Base-by-base conservation (phyloP, 2,113 vertebrate species). In the Mesembrinibis cayennensis region DNA sequence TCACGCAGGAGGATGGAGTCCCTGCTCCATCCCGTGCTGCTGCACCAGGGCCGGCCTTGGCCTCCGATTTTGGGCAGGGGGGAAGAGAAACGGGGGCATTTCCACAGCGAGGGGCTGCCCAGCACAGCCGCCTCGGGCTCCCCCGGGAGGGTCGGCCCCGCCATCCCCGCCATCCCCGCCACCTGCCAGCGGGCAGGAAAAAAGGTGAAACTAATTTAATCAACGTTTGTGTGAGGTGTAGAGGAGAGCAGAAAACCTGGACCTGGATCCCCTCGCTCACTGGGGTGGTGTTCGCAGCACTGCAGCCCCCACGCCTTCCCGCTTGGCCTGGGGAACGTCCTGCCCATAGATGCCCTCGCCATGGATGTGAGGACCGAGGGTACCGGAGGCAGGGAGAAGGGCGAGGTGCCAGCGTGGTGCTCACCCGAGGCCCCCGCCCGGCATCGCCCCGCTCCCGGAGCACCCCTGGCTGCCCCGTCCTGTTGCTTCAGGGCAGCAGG, bases 141-240 rank as follows among this genome's bases (percentile, higher is more conserved):
- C 29, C 34, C 42, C 32, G 7, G 21, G 26, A 6, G 30, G 29
- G 27, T 34, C 56, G 65, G 27, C 25, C 16, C 44, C 11, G 38
- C 38, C 38, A 38, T 38, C 38, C 38, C 2, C 3, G 1, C n/a
- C 58, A 42, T 19, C 34, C 50, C 44, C 58, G 66, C 74, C 93
- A 95, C 94, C 94, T 97, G 77, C 14, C 2, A 93, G 61, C 3
- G 1, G 42, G 44, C 40, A 89, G 45, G 52, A 20, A 73, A 89
- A 63, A 90, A 90, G 49, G 59, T 87, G 62, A 97, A 95, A 94
- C 44, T 73, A 85, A 91, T 94, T 88, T 62, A 72, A 95, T 74
- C 92, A 40, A 32, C 23, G 25, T 73, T 80, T 45, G n/a, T 74
- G 70, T 13, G 50, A 79, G 44, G 71, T 2, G 21, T 7, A 42